These are phyloP conservation scores for Nephrotoma guestfalica DNA, from an alignment of 2,888 invertebrate genomes.

Conservation along the genomic window DNA sequence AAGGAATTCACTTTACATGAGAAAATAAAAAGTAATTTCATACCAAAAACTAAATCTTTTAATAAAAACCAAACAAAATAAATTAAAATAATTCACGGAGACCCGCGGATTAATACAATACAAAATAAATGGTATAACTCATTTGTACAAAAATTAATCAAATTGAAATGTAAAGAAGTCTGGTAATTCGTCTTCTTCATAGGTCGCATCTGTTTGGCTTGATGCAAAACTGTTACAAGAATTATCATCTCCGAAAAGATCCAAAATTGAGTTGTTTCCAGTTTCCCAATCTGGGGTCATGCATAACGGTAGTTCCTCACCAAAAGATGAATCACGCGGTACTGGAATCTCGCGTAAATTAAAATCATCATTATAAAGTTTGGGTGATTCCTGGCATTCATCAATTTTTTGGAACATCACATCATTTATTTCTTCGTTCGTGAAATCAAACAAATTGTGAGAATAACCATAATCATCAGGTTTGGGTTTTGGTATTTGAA, in stretches of 20 bases:
- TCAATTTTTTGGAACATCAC: neutral
- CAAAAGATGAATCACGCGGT: neutral
- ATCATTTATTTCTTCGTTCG: neutral
- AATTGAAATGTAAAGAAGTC: neutral
- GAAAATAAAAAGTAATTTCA: neutral
- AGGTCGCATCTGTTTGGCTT: neutral
- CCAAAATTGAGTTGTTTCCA: neutral
- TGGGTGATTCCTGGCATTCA: neutral
- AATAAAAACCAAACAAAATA: neutral
- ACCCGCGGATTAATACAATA: neutral
- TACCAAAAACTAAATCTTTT: neutral
- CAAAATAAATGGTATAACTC: neutral
- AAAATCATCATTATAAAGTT: neutral
- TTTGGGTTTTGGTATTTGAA: neutral
- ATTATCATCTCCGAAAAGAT: neutral
- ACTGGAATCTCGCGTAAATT: neutral
- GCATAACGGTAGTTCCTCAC: neutral
- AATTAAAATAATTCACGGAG: neutral
- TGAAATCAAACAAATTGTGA: neutral
- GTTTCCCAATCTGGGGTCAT: neutral
- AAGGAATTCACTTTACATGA: constrained; percentile 75
- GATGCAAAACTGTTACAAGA: neutral
- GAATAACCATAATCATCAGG: neutral
- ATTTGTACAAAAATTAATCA: neutral
- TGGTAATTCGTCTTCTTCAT: neutral